Conservation (phyloP, 2,888 invertebrate genomes). For the Cantharis flavilabris region DNA sequence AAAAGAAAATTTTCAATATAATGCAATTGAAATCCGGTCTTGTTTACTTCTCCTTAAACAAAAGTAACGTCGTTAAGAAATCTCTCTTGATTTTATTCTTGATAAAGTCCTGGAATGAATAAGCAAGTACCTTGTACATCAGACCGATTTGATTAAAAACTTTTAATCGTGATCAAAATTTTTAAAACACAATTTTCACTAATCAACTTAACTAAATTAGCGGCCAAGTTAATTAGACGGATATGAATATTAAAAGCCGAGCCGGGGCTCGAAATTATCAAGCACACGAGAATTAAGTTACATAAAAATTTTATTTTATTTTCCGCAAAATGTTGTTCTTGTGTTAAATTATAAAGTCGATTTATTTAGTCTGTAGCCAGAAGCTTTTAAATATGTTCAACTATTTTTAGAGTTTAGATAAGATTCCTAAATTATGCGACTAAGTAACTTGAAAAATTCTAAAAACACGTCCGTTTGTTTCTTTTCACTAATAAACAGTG, state of each 20-base stretch:
- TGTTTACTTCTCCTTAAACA: slow-evolving; percentile 45
- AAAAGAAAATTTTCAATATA: slow-evolving; percentile 18
- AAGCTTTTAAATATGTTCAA: background rate
- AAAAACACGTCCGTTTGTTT: background rate
- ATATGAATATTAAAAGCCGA: slow-evolving; percentile 51
- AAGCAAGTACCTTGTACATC: slow-evolving; percentile 36
- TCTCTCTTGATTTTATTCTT: slow-evolving; percentile 45
- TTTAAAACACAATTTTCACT: slow-evolving; percentile 45
- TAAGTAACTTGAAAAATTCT: background rate
- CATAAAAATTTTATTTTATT: background rate
- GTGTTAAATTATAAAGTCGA: background rate
- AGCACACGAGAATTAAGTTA: background rate
- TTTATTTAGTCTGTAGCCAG: background rate
- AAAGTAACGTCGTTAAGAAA: slow-evolving; percentile 47
- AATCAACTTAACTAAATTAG: slow-evolving; percentile 53
- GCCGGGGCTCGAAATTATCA: background rate
- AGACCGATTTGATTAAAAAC: slow-evolving; percentile 50
- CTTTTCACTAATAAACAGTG: background rate
- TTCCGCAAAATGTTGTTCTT: background rate
- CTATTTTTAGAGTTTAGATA: background rate
- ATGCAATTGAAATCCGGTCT: slow-evolving; percentile 42
- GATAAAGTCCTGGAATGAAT: slow-evolving; percentile 39
- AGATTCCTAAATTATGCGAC: background rate
- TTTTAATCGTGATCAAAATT: slow-evolving; percentile 49
- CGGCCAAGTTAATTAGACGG: slow-evolving; percentile 50